Evolutionary conservation across 1,140 invertebrate genomes (phyloP).

Genomic region (Dufourea novaeangliae): DNA sequence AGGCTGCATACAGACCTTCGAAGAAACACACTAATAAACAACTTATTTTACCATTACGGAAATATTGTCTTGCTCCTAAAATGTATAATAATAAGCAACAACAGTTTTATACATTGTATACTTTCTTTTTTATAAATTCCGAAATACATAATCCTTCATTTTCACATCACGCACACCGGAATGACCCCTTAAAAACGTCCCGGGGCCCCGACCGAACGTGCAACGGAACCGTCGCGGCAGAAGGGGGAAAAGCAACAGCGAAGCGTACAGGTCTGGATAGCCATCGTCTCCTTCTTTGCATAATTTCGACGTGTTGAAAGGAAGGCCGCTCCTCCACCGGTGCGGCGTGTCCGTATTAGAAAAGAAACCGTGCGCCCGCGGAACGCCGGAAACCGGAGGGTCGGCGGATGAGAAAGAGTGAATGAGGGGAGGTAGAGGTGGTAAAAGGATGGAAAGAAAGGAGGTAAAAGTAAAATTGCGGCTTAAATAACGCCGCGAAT

Average conservation of each 20-base stretch:
- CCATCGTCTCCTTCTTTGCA: constrained; percentile 72
- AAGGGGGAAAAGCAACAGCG: constrained; percentile 14
- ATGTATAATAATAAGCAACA: no score
- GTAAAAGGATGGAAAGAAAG: constrained; percentile 26
- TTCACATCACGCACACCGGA: no score
- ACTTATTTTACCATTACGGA: no score
- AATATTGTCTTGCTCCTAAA: no score
- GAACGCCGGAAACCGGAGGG: constrained; percentile 13
- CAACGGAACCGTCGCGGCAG: not conserved
- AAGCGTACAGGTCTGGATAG: constrained; percentile 63
- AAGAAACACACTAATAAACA: no score
- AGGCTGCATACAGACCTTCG: no score
- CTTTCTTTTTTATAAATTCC: no score
- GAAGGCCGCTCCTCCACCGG: constrained; percentile 14
- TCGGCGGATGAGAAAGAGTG: not conserved
- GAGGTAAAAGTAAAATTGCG: constrained; percentile 66
- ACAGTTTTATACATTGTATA: no score
- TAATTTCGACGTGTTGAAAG: constrained; percentile 69
- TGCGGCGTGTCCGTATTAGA: constrained; percentile 19
- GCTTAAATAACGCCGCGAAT: constrained; percentile 67
- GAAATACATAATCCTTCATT: no score
- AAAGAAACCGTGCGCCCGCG: constrained; percentile 27
- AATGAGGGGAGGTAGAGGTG: not conserved
- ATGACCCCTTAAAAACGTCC: constrained; percentile 30
- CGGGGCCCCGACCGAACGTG: not conserved